A percentile compares a stretch with the other conserved stretches of the same genome.
Conservation (phyloP, 1,140 invertebrate species). For the Heterodera schachtii region DNA sequence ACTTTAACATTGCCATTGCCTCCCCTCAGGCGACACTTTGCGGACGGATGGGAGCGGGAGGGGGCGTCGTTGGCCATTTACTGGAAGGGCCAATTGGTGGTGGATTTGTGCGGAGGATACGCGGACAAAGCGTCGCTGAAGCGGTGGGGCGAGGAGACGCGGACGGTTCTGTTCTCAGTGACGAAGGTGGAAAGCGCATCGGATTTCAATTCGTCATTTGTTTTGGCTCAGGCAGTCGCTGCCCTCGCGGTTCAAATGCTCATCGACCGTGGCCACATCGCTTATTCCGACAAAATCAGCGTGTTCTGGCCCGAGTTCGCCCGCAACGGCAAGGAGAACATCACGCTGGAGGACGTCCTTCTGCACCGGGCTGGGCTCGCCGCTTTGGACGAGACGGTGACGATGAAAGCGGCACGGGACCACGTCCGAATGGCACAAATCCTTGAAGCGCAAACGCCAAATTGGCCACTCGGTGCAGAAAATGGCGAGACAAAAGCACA, state of each 20-base stretch:
- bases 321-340: conserved; percentile 66
- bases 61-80: conserved; percentile 60
- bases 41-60: conserved; percentile 62
- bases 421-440: conserved; percentile 47
- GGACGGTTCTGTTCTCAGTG: conserved; percentile 59
- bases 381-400: conserved; percentile 28
- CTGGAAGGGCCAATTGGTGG: conserved; percentile 55
- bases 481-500: conserved; percentile 65
- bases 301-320: conserved; percentile 69
- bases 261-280: conserved; percentile 66
- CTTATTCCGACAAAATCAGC: conserved; percentile 65
- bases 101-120: conserved; percentile 61
- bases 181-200: conserved; percentile 47
- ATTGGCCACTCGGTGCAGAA: conserved; percentile 50
- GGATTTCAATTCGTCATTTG: conserved; percentile 2
- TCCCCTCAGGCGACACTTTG: conserved; percentile 45
- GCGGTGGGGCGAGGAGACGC: conserved; percentile 53
- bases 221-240: conserved; percentile 58
- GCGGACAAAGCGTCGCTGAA: conserved; percentile 48
- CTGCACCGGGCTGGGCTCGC: conserved; percentile 65
- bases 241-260: conserved; percentile 66
- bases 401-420: conserved; percentile 35
- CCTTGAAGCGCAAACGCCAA: conserved; percentile 55
- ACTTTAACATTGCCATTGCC: not conserved
- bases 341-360: conserved; percentile 67